These are phyloP conservation scores for Distichodus sexfasciatus DNA, from an alignment of 2,797 vertebrate species.

Conservation along the genomic window DNA sequence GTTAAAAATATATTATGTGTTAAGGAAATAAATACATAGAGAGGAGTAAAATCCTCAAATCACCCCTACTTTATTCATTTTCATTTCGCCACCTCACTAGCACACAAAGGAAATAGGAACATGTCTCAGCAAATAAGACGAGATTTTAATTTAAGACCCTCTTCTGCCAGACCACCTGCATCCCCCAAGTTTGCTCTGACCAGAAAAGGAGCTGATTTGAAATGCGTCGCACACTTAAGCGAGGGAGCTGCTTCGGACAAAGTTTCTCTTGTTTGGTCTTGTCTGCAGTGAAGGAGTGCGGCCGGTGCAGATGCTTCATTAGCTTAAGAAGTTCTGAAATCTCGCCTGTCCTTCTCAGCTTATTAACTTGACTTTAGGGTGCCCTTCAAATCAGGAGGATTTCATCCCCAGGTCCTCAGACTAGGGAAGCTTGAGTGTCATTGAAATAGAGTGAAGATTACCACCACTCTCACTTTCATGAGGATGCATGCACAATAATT, in stretches of 20 bases:
- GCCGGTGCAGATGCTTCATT: conserved; percentile 45
- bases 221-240: conserved; percentile 28
- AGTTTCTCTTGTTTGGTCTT: conserved; percentile 46
- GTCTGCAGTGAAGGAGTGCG: conserved; percentile 14
- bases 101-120: neutral
- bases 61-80: no score
- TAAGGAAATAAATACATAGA: no score
- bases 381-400: conserved; percentile 1
- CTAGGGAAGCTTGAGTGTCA: neutral
- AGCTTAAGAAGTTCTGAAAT: conserved; percentile 28
- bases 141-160: neutral
- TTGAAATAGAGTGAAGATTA: neutral
- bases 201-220: conserved; percentile 39
- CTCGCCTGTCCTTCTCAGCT: neutral
- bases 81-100: no score
- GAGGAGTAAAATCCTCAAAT: no score
- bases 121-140: neutral
- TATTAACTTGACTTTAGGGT: conserved; percentile 30
- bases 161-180: conserved; percentile 38
- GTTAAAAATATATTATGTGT: no score
- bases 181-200: conserved; percentile 6
- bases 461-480: neutral
- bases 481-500: neutral
- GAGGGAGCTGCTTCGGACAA: conserved; percentile 33
- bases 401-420: conserved; percentile 1